Evolutionary conservation across 2,888 invertebrate species (phyloP).

Genomic region (Hirtodrosophila cameraria): DNA sequence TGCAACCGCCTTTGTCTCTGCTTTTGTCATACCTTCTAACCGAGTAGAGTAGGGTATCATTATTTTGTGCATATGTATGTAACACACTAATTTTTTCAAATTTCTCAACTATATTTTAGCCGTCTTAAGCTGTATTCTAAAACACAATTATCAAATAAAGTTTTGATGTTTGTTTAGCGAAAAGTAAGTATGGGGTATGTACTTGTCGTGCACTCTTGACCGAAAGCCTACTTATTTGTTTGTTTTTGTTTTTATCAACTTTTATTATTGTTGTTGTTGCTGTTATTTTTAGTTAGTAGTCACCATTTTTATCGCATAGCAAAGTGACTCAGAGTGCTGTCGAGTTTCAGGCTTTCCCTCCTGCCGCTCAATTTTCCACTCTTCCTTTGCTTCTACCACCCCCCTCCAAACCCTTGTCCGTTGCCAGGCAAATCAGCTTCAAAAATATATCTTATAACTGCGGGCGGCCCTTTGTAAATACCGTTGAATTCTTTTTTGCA

Average conservation of each 20-base stretch:
- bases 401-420: background rate
- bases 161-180: too few species aligned
- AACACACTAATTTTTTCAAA: too few species aligned
- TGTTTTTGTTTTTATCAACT: slow-evolving; percentile 35
- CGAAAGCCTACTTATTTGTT: background rate
- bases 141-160: too few species aligned
- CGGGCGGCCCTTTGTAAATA: slow-evolving; percentile 53
- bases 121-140: too few species aligned
- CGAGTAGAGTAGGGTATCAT: too few species aligned
- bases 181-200: too few species aligned
- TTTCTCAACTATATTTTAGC: too few species aligned
- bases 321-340: slow-evolving; percentile 1
- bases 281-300: slow-evolving; percentile 67
- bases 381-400: too few species aligned
- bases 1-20: slow-evolving; percentile 1
- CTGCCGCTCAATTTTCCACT: too few species aligned
- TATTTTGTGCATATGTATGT: too few species aligned
- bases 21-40: background rate
- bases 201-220: too few species aligned
- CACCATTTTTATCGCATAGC: slow-evolving; percentile 67
- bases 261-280: slow-evolving; percentile 41
- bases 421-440: slow-evolving; percentile 9
- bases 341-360: too few species aligned
- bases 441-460: slow-evolving; percentile 54
- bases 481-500: slow-evolving; percentile 55